Evolutionary conservation across 2,113 vertebrate species (phyloP).

Genomic region (Camelus dromedarius): DNA sequence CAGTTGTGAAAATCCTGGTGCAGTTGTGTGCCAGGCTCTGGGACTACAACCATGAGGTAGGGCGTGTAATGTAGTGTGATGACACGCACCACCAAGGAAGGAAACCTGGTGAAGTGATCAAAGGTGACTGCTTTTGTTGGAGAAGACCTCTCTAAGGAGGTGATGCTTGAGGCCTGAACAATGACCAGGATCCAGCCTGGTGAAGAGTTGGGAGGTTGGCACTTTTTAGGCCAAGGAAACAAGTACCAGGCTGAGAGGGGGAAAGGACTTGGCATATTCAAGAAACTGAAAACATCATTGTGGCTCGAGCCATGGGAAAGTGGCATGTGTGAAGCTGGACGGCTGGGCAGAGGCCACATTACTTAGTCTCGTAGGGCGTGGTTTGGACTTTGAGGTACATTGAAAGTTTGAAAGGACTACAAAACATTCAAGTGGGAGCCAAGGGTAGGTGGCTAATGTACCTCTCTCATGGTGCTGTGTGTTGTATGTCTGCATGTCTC

Average conservation of each 20-base stretch:
- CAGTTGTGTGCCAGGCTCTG: neutral
- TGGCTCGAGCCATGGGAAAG: neutral
- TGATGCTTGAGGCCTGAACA: neutral
- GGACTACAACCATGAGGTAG: neutral
- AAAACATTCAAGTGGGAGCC: neutral
- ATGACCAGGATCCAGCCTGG: neutral
- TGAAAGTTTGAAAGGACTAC: neutral
- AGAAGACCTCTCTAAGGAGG: neutral
- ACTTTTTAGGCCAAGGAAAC: conserved; percentile 3
- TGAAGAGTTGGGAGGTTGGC: neutral
- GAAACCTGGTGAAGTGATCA: neutral
- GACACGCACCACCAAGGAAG: neutral
- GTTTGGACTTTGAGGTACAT: neutral
- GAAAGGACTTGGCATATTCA: neutral
- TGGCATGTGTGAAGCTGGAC: neutral
- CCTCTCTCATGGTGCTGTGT: neutral
- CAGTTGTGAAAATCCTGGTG: neutral
- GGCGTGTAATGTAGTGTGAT: neutral
- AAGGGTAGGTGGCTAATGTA: neutral
- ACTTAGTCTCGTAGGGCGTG: neutral
- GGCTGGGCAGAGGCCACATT: neutral
- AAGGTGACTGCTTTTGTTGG: neutral
- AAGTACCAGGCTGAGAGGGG: neutral
- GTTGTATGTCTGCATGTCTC: neutral
- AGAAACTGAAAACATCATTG: neutral